Percentiles rank a stretch among this genome's conserved stretches.
Conservation (phyloP, 2,113 vertebrate genomes). For the Albula glossodonta region DNA sequence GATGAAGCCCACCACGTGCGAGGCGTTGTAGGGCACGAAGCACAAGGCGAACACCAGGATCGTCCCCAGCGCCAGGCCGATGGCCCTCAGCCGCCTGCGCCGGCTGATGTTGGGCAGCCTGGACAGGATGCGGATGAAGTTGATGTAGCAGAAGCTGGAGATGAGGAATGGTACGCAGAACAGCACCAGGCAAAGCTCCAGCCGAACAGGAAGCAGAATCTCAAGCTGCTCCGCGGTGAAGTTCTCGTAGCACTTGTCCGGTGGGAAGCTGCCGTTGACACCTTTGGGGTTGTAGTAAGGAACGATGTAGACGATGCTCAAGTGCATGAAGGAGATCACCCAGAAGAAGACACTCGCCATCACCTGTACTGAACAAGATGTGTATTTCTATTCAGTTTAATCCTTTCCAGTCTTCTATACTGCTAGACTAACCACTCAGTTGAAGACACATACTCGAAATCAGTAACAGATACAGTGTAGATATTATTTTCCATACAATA, state of each 20-base stretch:
- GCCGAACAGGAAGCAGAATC: conserved; percentile 71
- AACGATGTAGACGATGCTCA: conserved; percentile 75
- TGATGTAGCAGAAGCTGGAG: conserved; percentile 72
- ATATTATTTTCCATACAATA: too few relatives aligned
- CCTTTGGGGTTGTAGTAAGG: conserved; percentile 55
- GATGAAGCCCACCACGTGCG: conserved; percentile 79
- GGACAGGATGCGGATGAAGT: conserved; percentile 70
- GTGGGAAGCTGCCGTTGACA: not conserved
- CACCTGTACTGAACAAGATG: conserved; percentile 10
- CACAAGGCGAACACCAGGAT: conserved; percentile 77
- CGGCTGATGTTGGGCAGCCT: conserved; percentile 64
- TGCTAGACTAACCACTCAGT: too few relatives aligned
- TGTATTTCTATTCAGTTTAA: too few relatives aligned
- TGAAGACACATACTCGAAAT: too few relatives aligned
- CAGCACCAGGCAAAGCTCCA: conserved; percentile 77
- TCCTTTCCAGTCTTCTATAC: too few relatives aligned
- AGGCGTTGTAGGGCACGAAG: conserved; percentile 84
- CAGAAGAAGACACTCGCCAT: conserved; percentile 74
- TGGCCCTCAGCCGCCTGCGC: conserved; percentile 65
- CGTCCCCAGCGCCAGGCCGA: conserved; percentile 71
- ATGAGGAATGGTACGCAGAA: conserved; percentile 79
- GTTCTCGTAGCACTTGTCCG: conserved; percentile 70
- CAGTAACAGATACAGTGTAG: too few relatives aligned
- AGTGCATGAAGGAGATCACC: conserved; percentile 70
- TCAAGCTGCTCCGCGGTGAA: conserved; percentile 68